A percentile compares a stretch with the other conserved stretches of the same genome.
Conservation (phyloP, 1,140 invertebrate genomes). For the Drosophila cardini region DNA sequence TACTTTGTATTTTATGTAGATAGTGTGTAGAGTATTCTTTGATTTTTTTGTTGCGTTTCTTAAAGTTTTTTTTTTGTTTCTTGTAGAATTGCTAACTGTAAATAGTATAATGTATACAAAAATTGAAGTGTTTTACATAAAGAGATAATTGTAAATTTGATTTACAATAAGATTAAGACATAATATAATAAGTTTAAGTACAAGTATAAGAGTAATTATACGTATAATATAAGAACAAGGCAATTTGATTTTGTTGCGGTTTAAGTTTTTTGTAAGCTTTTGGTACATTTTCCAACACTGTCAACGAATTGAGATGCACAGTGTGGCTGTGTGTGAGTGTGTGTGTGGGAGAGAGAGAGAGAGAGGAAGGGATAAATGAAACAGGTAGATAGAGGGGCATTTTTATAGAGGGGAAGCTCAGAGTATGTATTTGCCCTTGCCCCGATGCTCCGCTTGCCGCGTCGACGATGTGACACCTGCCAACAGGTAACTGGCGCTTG, state of each 20-base stretch:
- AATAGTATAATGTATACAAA: slow-evolving; percentile 61
- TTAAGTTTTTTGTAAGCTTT: slow-evolving; percentile 30
- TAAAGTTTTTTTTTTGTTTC: slow-evolving; percentile 27
- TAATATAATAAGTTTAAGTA: slow-evolving; percentile 45
- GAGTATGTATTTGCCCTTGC: slow-evolving; percentile 72
- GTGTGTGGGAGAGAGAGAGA: neutral
- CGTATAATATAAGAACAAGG: slow-evolving; percentile 74
- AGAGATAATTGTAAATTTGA: slow-evolving; percentile 72
- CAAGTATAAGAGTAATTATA: slow-evolving; percentile 52
- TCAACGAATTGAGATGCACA: slow-evolving; percentile 40
- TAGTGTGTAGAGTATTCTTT: slow-evolving; percentile 24
- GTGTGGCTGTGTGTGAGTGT: slow-evolving; percentile 12
- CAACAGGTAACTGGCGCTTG: slow-evolving; percentile 66
- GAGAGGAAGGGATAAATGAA: slow-evolving; percentile 1
- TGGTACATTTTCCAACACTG: slow-evolving; percentile 65
- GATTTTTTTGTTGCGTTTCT: neutral
- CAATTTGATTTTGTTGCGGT: slow-evolving; percentile 63
- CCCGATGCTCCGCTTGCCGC: slow-evolving; percentile 70
- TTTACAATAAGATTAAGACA: slow-evolving; percentile 64
- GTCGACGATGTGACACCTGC: slow-evolving; percentile 65
- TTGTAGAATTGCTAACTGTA: slow-evolving; percentile 46
- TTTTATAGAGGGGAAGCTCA: slow-evolving; percentile 26
- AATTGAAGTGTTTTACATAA: slow-evolving; percentile 39
- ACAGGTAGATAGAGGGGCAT: neutral
- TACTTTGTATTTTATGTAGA: slow-evolving; percentile 19